phyloP scores from a whole-genome alignment of 2,113 vertebrate species.

The Aythya baeri region DNA sequence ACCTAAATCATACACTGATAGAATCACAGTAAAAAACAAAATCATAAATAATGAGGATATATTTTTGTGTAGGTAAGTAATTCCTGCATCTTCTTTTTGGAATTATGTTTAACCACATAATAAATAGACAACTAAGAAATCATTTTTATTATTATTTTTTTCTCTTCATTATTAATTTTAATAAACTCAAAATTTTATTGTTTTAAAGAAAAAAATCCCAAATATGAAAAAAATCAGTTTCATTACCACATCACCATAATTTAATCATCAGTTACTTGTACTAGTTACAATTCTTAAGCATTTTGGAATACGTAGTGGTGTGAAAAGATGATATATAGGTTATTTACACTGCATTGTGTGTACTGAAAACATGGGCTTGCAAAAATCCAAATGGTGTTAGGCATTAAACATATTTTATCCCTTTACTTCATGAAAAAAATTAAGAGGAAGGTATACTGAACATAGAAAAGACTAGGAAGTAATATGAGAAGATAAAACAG shows the following conservation, averaged over 20 bases:
- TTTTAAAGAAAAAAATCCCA: neutral
- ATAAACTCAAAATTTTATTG: neutral
- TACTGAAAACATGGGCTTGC: neutral
- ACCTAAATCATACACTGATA: conserved; percentile 14
- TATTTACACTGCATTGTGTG: neutral
- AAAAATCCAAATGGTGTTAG: neutral
- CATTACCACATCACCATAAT: neutral
- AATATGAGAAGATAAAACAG: neutral
- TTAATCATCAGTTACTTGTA: neutral
- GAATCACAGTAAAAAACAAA: conserved; percentile 27
- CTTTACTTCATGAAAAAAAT: neutral
- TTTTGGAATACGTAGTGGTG: neutral
- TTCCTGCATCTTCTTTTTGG: neutral
- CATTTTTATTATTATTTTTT: neutral
- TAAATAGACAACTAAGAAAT: neutral
- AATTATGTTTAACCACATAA: neutral
- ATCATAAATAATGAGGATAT: conserved; percentile 51
- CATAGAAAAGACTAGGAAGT: neutral
- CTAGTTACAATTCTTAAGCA: neutral
- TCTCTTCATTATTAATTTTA: neutral
- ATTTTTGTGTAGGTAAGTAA: conserved; percentile 21
- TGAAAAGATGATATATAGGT: neutral
- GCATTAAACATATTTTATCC: neutral
- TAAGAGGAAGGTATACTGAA: neutral
- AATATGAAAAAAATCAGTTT: neutral